Conservation (phyloP, 2,113 vertebrate genomes). For the Pogonocichla stellata region DNA sequence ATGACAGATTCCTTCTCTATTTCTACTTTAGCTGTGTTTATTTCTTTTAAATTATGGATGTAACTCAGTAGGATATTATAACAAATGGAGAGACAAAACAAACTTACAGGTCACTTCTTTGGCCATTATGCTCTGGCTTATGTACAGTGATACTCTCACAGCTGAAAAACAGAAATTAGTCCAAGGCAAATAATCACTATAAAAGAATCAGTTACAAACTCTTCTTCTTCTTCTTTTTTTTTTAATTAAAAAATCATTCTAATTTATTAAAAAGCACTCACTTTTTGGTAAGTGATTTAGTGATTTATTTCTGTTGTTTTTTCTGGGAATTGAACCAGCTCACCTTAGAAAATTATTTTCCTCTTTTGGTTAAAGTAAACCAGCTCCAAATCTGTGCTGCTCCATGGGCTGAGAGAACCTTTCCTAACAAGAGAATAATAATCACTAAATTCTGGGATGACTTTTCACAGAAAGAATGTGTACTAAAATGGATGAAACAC, state of each 20-base stretch:
- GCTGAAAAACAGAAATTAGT: neutral
- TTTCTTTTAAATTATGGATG: neutral
- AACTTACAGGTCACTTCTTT: neutral
- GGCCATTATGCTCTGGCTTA: neutral
- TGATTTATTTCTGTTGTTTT: neutral
- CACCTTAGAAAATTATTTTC: neutral
- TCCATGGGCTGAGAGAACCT: neutral
- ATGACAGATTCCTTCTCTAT: neutral
- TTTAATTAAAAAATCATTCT: neutral
- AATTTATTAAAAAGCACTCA: neutral
- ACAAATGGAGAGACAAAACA: neutral
- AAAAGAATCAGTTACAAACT: neutral
- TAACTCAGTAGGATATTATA: neutral
- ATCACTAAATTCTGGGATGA: neutral
- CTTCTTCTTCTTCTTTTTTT: neutral
- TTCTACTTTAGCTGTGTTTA: neutral
- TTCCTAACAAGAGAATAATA: neutral
- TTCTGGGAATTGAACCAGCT: neutral
- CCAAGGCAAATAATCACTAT: neutral
- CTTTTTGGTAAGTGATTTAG: neutral
- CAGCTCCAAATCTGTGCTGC: neutral
- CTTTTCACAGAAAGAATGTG: constrained; percentile 14
- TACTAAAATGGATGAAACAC: constrained; percentile 18
- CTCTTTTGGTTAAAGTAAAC: neutral
- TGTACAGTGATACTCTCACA: neutral